phyloP scores from a whole-genome alignment of 64 coral and sea anemone species.

The Trachythela sp. region DNA sequence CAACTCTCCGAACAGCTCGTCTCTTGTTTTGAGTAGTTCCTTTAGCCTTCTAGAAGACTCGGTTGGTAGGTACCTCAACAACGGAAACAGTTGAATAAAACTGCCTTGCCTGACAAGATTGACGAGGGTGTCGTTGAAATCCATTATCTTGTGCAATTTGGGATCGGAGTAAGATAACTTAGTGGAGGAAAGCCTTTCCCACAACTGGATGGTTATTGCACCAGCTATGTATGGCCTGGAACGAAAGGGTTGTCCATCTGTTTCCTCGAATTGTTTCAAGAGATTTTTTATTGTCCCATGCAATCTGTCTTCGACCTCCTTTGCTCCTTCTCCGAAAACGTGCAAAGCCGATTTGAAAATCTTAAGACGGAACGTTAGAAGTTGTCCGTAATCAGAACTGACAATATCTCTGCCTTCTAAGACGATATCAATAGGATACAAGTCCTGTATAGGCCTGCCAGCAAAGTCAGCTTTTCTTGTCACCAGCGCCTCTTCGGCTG shows the following conservation, averaged over 20 bases:
- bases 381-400: constrained; percentile 20
- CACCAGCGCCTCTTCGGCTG: constrained; percentile 49
- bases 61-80: not conserved
- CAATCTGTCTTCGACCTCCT: not conserved
- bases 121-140: not conserved
- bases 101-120: not conserved
- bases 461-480: constrained; percentile 63
- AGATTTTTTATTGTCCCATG: not conserved
- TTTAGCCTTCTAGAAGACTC: not conserved
- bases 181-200: not conserved
- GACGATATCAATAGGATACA: constrained; percentile 13
- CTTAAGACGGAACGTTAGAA: constrained; percentile 28
- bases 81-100: not conserved
- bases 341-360: not conserved
- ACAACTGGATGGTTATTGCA: not conserved
- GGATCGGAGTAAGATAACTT: not conserved
- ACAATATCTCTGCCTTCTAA: constrained; percentile 25
- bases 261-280: not conserved
- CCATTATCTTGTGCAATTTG: not conserved
- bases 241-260: not conserved
- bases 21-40: not conserved
- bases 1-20: not conserved
- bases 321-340: not conserved
- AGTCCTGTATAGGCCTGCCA: constrained; percentile 33
- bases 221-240: not conserved